A percentile compares a stretch with the other conserved stretches of the same genome.
Evolutionary conservation across 2,797 vertebrate genomes (phyloP).

Genomic region (Amblyraja radiata): DNA sequence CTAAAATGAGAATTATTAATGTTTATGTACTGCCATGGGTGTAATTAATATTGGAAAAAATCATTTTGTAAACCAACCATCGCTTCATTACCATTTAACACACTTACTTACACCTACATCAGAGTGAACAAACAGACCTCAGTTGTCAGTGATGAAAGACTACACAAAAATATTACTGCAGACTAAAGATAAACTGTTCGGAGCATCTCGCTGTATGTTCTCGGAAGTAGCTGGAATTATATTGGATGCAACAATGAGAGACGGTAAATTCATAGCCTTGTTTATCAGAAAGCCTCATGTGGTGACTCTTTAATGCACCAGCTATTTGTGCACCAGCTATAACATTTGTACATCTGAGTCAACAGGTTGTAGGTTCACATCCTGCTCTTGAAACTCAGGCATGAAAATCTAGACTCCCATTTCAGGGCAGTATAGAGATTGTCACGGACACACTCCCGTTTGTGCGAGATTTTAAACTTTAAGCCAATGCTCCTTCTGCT

Average conservation of each 20-base stretch:
- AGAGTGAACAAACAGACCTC: neutral
- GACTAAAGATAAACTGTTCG: neutral
- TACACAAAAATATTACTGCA: neutral
- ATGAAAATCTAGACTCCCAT: too few species aligned
- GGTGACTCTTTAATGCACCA: neutral
- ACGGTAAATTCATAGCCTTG: neutral
- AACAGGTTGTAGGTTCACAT: too few species aligned
- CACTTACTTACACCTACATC: neutral
- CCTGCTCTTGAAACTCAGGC: too few species aligned
- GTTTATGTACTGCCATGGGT: neutral
- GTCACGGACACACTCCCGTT: too few species aligned
- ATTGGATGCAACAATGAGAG: neutral
- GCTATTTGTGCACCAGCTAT: too few species aligned
- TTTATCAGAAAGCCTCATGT: neutral
- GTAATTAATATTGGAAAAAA: neutral
- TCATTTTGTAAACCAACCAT: neutral
- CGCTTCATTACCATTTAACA: neutral
- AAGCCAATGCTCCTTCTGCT: too few species aligned
- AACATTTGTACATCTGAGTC: too few species aligned
- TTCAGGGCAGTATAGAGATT: too few species aligned
- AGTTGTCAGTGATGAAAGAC: neutral
- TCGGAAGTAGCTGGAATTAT: neutral
- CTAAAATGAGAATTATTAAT: neutral
- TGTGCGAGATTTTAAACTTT: too few species aligned
- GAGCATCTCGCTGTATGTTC: neutral